Evolutionary conservation across 2,797 vertebrate species (phyloP), one percentile per base, ranked within the genome.

Genomic region (Melanotaenia maccullochi): DNA sequence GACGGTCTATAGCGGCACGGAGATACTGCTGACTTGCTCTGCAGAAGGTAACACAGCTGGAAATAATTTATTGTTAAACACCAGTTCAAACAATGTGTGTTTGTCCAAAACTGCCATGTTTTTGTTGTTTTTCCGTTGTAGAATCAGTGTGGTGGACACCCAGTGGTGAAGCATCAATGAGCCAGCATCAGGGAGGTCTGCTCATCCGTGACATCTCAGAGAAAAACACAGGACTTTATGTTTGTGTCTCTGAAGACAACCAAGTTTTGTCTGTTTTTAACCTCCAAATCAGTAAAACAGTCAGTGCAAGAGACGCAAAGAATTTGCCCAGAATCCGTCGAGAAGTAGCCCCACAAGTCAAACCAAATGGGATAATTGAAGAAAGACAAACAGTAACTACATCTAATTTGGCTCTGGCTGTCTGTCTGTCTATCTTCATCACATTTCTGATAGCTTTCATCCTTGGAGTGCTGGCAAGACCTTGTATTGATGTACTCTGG

Each of bases 401-500:
- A 16, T 78, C 89, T 47, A n/a, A 95, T 12, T 88, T 97, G 5
- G 4, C 67, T 2, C 63, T 97, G 78, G 96, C 96, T 1, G 85
- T 98, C 44, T 95, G 94, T 80, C 93, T 98, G 58, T 96, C 97
- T 0, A 93, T 99, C 80, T 76, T 97, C 56, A 89, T 96, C 67
- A 96, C 97, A 0, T 98, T 98, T 75, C 49, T 96, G 1, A 77
- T 95, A 44, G 96, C 97, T 25, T 99, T 99, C 86, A 89, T 95
- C 56, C 87, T 98, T 38, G 97, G 97, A 54, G 94, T 94, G 55
- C 61, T 97, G 1, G 68, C 92, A 9, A 95, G 97, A 87, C 97
- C 97, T 30, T 92, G 85, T 57, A 61, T 97, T 16, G 93, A 94
- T 35, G 76, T 49, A 14, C 85, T 96, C 35, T 96, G 95, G 87